Evolutionary conservation across 2,113 vertebrate genomes (phyloP).

Genomic region (Addax nasomaculatus): DNA sequence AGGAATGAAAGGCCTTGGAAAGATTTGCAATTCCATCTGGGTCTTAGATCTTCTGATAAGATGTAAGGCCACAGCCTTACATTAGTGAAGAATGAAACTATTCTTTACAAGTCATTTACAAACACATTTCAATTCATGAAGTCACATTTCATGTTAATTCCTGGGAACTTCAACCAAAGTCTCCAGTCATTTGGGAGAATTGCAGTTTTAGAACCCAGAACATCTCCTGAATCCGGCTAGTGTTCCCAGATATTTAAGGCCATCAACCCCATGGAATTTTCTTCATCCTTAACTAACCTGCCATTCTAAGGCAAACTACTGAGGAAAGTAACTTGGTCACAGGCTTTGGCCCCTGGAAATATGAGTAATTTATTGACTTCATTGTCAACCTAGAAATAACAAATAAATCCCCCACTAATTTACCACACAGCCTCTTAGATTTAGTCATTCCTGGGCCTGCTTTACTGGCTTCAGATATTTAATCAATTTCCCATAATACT

Average conservation of each 20-base stretch:
- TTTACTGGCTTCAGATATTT: not conserved
- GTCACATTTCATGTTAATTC: conserved; percentile 74
- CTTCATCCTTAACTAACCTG: conserved; percentile 29
- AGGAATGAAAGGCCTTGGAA: conserved; percentile 78
- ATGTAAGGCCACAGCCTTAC: conserved; percentile 59
- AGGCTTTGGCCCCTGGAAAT: not conserved
- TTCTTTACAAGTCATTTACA: conserved; percentile 76
- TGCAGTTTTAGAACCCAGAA: conserved; percentile 3
- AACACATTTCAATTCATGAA: conserved; percentile 80
- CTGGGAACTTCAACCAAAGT: conserved; percentile 53
- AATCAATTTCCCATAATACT: not conserved
- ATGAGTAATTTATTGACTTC: not conserved
- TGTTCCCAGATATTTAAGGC: conserved; percentile 72
- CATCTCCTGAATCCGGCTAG: conserved; percentile 68
- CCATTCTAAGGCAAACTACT: conserved; percentile 17
- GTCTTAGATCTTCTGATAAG: conserved; percentile 78
- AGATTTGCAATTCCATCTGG: conserved; percentile 70
- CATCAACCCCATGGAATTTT: conserved; percentile 34
- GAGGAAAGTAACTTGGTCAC: not conserved
- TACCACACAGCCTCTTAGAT: not conserved
- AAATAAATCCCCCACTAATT: not conserved
- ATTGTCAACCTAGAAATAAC: not conserved
- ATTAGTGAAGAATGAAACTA: conserved; percentile 72
- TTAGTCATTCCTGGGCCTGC: not conserved
- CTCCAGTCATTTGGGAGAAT: not conserved